A percentile compares a stretch with the other conserved stretches of the same genome.
These are phyloP conservation scores for Hassar affinis DNA, from an alignment of 2,113 vertebrate genomes.

Conservation along the genomic window DNA sequence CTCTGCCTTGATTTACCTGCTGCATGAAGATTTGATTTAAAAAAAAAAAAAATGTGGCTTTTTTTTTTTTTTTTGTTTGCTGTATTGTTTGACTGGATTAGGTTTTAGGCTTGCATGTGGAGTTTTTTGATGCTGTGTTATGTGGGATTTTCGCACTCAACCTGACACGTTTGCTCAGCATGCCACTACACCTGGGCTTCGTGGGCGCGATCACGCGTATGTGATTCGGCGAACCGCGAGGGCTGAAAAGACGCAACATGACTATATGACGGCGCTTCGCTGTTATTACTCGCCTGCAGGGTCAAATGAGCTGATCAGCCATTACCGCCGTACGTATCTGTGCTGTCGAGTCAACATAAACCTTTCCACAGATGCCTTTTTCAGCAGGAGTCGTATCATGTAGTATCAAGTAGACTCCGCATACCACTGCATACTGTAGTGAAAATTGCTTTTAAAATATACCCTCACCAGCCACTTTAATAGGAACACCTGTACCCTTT, in stretches of 20 bases:
- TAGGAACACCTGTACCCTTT: background rate
- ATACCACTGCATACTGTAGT: background rate
- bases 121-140: background rate
- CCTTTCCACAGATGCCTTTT: background rate
- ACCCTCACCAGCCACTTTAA: background rate
- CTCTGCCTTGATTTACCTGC: conserved; percentile 42
- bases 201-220: conserved; percentile 33
- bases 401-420: background rate
- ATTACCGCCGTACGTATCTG: background rate
- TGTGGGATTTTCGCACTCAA: conserved; percentile 12
- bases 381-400: background rate
- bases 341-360: background rate
- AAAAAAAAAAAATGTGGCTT: conserved; percentile 23
- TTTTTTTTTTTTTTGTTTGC: conserved; percentile 6
- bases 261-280: conserved; percentile 16
- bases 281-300: conserved; percentile 32
- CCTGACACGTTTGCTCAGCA: conserved; percentile 30
- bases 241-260: conserved; percentile 31
- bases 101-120: conserved; percentile 41
- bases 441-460: background rate
- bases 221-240: background rate
- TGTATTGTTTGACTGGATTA: conserved; percentile 21
- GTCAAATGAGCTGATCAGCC: conserved; percentile 18
- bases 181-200: conserved; percentile 21
- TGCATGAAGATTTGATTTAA: conserved; percentile 51